phyloP scores from a whole-genome alignment of 2,797 vertebrate genomes.

The Apodemus agrarius region DNA sequence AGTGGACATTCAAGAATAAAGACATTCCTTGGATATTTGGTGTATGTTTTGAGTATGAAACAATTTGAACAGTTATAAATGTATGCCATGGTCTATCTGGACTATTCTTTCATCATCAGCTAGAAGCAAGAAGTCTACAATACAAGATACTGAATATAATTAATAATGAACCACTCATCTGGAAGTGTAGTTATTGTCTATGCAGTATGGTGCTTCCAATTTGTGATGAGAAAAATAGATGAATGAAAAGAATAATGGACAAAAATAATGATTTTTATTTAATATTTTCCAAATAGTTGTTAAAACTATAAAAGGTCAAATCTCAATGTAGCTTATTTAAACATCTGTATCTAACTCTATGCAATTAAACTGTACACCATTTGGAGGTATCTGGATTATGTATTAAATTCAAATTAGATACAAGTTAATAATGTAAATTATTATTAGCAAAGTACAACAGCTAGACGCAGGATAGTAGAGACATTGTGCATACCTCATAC shows the following conservation, averaged over 20 bases:
- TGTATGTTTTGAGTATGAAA: neutral
- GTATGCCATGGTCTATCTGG: neutral
- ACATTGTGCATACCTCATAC: neutral
- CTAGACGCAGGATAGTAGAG: neutral
- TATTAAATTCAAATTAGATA: conserved; percentile 36
- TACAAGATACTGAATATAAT: neutral
- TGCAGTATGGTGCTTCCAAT: neutral
- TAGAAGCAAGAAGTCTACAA: neutral
- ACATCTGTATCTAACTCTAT: neutral
- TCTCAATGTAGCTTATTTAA: conserved; percentile 3
- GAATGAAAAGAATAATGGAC: neutral
- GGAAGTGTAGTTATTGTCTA: neutral
- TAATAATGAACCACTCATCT: neutral
- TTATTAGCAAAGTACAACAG: neutral
- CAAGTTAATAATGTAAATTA: neutral
- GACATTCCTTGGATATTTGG: neutral
- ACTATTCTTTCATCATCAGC: neutral
- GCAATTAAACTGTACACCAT: neutral
- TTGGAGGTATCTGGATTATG: conserved; percentile 13
- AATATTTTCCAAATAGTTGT: conserved; percentile 21
- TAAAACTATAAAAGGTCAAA: neutral
- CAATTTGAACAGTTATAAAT: neutral
- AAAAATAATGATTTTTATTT: conserved; percentile 20
- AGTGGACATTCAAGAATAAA: neutral
- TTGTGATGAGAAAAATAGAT: neutral